Percentiles rank a stretch among this genome's conserved stretches.
These are phyloP conservation scores for Pyrrhia umbra DNA, from an alignment of 2,888 invertebrate species.

Conservation along the genomic window DNA sequence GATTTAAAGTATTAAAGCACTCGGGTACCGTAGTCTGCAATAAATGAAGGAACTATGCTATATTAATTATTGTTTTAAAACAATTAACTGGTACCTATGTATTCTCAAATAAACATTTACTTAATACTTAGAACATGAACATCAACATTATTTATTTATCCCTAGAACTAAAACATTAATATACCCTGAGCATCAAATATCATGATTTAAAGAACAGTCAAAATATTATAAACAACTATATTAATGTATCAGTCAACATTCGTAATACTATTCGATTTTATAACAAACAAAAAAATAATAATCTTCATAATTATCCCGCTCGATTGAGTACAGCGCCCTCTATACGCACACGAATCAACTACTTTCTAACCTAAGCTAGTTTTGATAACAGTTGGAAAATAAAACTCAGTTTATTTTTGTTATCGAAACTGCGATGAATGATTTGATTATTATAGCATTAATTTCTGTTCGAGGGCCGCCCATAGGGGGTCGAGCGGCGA, in stretches of 20 bases:
- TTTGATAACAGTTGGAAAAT: constrained; percentile 38
- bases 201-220: constrained; percentile 55
- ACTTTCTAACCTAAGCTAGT: constrained; percentile 12
- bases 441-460: constrained; percentile 68
- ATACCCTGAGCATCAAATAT: constrained; percentile 30
- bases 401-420: constrained; percentile 51
- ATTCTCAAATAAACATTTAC: constrained; percentile 22
- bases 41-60: background rate
- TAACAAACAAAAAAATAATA: constrained; percentile 32
- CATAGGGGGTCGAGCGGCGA: constrained; percentile 77
- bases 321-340: constrained; percentile 56
- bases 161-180: constrained; percentile 28
- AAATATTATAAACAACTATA: constrained; percentile 58
- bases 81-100: constrained; percentile 7
- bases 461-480: constrained; percentile 81
- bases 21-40: background rate
- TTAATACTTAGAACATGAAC: constrained; percentile 1
- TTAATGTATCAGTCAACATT: constrained; percentile 53
- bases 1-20: background rate
- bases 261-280: constrained; percentile 54
- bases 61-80: background rate
- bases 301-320: constrained; percentile 25
- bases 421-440: constrained; percentile 12
- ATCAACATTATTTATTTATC: constrained; percentile 42
- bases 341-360: constrained; percentile 42